A percentile compares a stretch with the other conserved stretches of the same genome.
These are phyloP conservation scores for Tapirus terrestris DNA, from an alignment of 2,113 vertebrate species.

Conservation along the genomic window DNA sequence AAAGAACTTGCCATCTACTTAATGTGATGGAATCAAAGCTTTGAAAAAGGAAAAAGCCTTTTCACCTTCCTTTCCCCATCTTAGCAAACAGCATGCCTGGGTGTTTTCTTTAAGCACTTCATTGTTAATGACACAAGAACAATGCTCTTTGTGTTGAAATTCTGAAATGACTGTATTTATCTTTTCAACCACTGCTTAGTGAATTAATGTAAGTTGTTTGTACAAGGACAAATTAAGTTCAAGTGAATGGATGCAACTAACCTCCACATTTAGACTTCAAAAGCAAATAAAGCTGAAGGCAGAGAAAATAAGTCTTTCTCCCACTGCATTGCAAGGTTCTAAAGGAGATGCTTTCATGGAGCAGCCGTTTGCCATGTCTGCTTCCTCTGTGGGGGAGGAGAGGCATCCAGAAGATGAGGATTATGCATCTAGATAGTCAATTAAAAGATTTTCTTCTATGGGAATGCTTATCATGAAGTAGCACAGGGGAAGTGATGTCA, in stretches of 20 bases:
- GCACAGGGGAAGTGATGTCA: neutral
- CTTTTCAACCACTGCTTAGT: neutral
- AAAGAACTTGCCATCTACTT: neutral
- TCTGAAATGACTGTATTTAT: conserved; percentile 39
- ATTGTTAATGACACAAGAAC: conserved; percentile 47
- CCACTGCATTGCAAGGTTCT: neutral
- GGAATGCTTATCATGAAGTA: neutral
- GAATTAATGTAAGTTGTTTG: conserved; percentile 21
- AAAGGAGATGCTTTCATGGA: neutral
- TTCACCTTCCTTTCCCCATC: neutral
- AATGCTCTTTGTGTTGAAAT: conserved; percentile 43
- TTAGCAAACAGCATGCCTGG: neutral
- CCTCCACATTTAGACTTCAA: neutral
- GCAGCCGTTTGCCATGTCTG: neutral
- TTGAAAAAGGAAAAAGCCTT: neutral
- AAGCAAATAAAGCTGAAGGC: conserved; percentile 16
- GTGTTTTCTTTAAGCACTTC: conserved; percentile 24
- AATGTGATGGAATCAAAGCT: neutral
- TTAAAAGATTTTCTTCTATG: neutral
- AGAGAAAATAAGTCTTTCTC: neutral
- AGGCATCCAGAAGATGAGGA: neutral
- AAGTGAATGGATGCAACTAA: neutral
- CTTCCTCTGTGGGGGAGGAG: neutral
- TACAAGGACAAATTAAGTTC: conserved; percentile 35
- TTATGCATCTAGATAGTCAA: neutral